Evolutionary conservation across 2,888 invertebrate species (phyloP), one percentile per base, ranked within the genome.

Genomic region (Netelia virgata): DNA sequence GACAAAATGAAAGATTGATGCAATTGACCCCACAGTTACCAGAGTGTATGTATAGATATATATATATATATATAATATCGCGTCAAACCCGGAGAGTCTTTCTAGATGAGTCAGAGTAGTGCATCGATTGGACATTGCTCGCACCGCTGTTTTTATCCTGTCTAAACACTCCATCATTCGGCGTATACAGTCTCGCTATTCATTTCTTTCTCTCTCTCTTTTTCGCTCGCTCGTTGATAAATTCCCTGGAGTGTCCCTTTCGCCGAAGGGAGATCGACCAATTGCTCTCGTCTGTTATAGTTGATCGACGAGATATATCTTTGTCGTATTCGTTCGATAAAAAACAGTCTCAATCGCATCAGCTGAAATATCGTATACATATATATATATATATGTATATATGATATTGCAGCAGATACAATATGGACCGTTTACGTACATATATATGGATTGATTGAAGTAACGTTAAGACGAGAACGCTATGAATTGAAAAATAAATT

Each of bases 131-230:
- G 68, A 82, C 66, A 77, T 73, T 68, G 77, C 77, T 69, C 73
- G 68, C 68, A 82, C 50, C 61, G 18, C 16, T 78, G 77, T 73
- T 82, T 68, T 78, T 63, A 82, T 77, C 64, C 77, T 16, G 28
- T 77, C 68, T 43, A 82, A 77, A 61, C 73, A 78, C 82, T 82
- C 73, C 53, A 77, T 82, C 82, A 78, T 77, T 64, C 72, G 41
- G n/a, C 55, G 20, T 57, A 23, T 23, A 43, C 20, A 16, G 23
- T 72, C 64, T 55, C 23, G 16, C 28, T 53, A 64, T 79, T 72
- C 50, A 63, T 63, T 28, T 47, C 47, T 50, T 11, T 74, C 16
- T 61, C 61, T 61, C 61, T 61, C 61, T 61, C 9, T 63, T 3
- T 63, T 36, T 28, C 28, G 11, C 18, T 59, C 59, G 9, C 59